A percentile compares a stretch with the other conserved stretches of the same genome.
Conservation (phyloP, 2,113 vertebrate genomes). For the Genyomyrus donnyi region DNA sequence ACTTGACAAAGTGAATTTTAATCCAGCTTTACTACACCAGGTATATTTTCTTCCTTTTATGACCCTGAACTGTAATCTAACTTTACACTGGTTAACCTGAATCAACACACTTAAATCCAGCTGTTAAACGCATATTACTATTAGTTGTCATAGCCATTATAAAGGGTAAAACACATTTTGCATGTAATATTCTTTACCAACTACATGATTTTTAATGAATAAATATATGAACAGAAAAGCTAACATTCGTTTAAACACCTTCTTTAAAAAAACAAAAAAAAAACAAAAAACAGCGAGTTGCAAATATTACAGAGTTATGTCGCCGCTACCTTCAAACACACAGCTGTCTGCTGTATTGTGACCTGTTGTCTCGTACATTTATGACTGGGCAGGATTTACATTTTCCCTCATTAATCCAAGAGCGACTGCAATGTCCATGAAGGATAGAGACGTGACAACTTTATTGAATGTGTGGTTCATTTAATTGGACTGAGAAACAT, state of each 20-base stretch:
- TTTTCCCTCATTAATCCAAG: background rate
- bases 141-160: background rate
- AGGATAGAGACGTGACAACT: conserved; percentile 13
- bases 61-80: background rate
- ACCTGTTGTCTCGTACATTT: background rate
- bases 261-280: background rate
- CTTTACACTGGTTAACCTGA: background rate
- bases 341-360: background rate
- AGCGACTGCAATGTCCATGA: background rate
- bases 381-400: background rate
- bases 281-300: background rate
- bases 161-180: background rate
- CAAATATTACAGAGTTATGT: background rate
- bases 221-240: background rate
- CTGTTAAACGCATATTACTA: background rate
- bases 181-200: background rate
- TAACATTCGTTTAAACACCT: background rate
- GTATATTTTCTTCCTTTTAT: background rate
- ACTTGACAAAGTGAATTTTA: background rate
- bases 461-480: conserved; percentile 52
- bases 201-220: background rate
- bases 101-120: background rate
- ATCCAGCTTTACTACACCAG: background rate
- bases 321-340: background rate
- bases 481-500: conserved; percentile 61